Evolutionary conservation across 2,797 vertebrate species (phyloP), one percentile per base, ranked within the genome.

Genomic region (Cryptoblepharus egeriae): DNA sequence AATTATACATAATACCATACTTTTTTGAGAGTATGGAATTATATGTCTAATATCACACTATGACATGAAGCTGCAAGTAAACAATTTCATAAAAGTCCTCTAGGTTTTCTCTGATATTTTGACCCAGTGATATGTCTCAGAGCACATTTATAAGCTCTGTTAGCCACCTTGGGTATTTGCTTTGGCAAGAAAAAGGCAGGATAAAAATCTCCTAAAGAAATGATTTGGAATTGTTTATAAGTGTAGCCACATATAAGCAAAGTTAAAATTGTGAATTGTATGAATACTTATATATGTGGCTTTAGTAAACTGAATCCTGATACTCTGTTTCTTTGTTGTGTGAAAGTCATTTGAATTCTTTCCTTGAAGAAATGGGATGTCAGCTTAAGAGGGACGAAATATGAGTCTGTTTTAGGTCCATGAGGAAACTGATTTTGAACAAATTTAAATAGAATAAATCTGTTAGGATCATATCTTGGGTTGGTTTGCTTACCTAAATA

Each of bases 61-160:
- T 52, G 6, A 8, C 20, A 72, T 64, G 42, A 28, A 73, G 57
- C 30, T n/a, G 52, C 49, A 77, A 10, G 35, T 11, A 10, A 26
- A 69, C 24, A 5, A 80, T 91, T 92, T 87, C 86, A 85, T 87
- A 90, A 90, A 92, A 86, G 73, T 87, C 83, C n/a, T 89, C 85
- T 64, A 89, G 84, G 79, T 87, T 4, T 42, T 5, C 13, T 49
- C 45, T 49, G 5, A 11, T 45, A 45, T 45, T 11, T 45, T 45
- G 5, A 45, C 42, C 11, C 42, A 45, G 16, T 4, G n/a, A n/a
- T n/a, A n/a, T n/a, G n/a, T n/a, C n/a, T n/a, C n/a, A n/a, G n/a
- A n/a, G n/a, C n/a, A n/a, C n/a, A n/a, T n/a, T n/a, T n/a, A n/a
- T n/a, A n/a, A n/a, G n/a, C n/a, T n/a, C n/a, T n/a, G n/a, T n/a